A percentile compares a stretch with the other conserved stretches of the same genome.
Evolutionary conservation across 2,888 invertebrate genomes (phyloP).

Genomic region (Erpobdella octoculata): DNA sequence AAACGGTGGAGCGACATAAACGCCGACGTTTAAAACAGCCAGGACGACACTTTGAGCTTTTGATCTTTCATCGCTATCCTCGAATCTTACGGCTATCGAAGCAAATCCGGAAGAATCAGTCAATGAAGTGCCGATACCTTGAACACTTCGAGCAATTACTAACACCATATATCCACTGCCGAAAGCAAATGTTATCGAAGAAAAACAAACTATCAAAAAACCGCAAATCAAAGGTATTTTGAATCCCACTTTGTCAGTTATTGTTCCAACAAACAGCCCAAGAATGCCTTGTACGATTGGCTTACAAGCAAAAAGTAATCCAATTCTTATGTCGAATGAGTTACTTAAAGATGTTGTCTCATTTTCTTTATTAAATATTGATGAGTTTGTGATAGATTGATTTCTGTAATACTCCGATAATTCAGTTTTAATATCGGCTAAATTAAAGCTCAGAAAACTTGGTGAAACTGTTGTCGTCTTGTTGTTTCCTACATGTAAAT

Average conservation of each 20-base stretch:
- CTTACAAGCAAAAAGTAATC: background rate
- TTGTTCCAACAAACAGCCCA: background rate
- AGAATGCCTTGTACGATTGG: background rate
- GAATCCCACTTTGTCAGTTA: constrained; percentile 2
- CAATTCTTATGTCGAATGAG: too few relatives aligned
- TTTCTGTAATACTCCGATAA: too few relatives aligned
- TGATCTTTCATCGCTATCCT: background rate
- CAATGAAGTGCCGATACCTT: background rate
- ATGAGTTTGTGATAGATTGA: too few relatives aligned
- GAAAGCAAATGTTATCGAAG: background rate
- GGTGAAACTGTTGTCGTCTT: too few relatives aligned
- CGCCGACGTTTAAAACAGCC: background rate
- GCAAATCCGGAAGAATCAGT: background rate
- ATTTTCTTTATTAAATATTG: too few relatives aligned
- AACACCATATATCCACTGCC: background rate
- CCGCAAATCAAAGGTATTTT: background rate
- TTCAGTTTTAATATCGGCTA: too few relatives aligned
- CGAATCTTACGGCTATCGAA: background rate
- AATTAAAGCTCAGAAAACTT: too few relatives aligned
- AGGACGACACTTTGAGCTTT: background rate
- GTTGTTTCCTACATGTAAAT: too few relatives aligned
- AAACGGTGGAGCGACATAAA: background rate
- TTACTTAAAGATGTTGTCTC: too few relatives aligned
- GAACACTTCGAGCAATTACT: background rate
- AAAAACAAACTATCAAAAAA: background rate